Evolutionary conservation across 2,797 vertebrate species (phyloP).

Genomic region (Syngnathus acus): DNA sequence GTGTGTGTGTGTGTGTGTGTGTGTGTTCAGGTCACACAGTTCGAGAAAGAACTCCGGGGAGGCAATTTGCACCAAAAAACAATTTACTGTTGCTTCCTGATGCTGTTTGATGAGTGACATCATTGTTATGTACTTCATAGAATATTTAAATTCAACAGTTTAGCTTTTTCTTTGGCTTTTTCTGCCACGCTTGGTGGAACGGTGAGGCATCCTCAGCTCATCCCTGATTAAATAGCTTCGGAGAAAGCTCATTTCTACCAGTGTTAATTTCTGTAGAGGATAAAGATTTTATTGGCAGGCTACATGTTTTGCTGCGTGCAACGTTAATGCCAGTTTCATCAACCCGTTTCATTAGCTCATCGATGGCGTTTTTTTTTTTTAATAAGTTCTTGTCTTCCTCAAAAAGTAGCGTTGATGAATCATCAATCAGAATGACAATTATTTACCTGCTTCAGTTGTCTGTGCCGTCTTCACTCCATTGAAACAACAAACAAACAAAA

Average conservation of each 20-base stretch:
- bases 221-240: too few relatives aligned
- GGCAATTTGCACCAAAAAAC: constrained; percentile 4
- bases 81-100: constrained; percentile 5
- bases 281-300: too few relatives aligned
- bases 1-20: constrained; percentile 7
- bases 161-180: not conserved
- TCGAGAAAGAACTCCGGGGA: constrained; percentile 24
- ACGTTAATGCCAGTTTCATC: too few relatives aligned
- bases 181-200: not conserved
- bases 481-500: constrained; percentile 10
- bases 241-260: too few relatives aligned
- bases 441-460: not conserved
- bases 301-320: too few relatives aligned
- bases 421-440: constrained; percentile 9
- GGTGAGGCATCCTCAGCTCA: not conserved
- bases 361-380: too few relatives aligned
- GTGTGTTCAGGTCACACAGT: constrained; percentile 14
- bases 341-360: too few relatives aligned
- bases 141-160: not conserved
- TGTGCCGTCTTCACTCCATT: constrained; percentile 27
- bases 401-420: too few relatives aligned
- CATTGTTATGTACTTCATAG: not conserved
- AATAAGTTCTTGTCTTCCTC: too few relatives aligned
- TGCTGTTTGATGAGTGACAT: constrained; percentile 16
- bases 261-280: too few relatives aligned